phyloP scores from a whole-genome alignment of 2,113 vertebrate genomes.

The Brachyhypopomus gauderio region DNA sequence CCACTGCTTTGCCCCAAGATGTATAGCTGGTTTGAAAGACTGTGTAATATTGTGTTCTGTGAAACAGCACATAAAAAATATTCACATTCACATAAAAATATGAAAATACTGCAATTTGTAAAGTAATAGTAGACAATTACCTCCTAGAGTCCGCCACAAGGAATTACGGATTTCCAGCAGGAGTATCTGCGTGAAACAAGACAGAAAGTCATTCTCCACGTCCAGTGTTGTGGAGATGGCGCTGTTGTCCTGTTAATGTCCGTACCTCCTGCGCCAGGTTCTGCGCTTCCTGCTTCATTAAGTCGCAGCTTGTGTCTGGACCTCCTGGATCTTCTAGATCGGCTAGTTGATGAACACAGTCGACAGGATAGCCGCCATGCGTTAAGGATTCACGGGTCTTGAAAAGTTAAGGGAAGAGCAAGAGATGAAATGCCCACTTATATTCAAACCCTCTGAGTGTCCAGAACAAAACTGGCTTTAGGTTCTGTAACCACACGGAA shows the following conservation, averaged over 20 bases:
- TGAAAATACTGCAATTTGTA: neutral
- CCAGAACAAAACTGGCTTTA: too few species aligned
- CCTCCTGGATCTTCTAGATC: conserved; percentile 12
- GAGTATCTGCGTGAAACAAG: conserved; percentile 45
- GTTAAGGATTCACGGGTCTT: conserved; percentile 16
- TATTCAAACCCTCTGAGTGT: too few species aligned
- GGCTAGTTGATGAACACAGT: conserved; percentile 49
- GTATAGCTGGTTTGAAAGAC: conserved; percentile 51
- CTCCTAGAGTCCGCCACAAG: conserved; percentile 44
- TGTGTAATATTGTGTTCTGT: conserved; percentile 54
- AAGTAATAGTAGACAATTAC: conserved; percentile 9
- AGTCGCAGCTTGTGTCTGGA: conserved; percentile 41
- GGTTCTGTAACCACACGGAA: neutral
- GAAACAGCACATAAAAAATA: neutral
- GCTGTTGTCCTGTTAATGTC: too few species aligned
- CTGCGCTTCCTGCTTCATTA: conserved; percentile 44
- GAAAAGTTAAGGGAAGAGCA: neutral
- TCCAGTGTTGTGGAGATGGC: too few species aligned
- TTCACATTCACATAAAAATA: neutral
- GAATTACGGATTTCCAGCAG: conserved; percentile 52
- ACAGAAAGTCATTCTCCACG: neutral
- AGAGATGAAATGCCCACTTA: neutral
- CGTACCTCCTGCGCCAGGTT: conserved; percentile 49
- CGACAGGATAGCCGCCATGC: conserved; percentile 46
- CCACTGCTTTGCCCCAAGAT: conserved; percentile 52